These are phyloP conservation scores for Ferrisia virgata DNA, from an alignment of 2,888 invertebrate species.

Conservation along the genomic window DNA sequence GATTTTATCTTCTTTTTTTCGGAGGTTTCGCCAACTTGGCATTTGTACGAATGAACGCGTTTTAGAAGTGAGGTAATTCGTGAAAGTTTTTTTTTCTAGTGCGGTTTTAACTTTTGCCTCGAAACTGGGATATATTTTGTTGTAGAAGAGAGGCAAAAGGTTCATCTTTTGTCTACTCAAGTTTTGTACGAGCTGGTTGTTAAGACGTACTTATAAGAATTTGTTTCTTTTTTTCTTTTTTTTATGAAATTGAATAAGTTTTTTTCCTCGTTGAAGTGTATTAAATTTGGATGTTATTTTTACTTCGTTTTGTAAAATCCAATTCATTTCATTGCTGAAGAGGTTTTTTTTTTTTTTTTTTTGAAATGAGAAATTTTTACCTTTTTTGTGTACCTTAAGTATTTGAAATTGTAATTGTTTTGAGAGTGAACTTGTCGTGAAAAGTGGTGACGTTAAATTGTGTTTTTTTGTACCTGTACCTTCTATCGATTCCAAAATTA, in stretches of 20 bases:
- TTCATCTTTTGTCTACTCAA: neutral
- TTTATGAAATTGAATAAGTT: neutral
- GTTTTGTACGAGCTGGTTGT: neutral
- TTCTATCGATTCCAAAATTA: no score
- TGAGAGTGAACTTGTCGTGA: neutral
- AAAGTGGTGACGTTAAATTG: neutral
- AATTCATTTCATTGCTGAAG: neutral
- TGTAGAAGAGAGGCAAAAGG: neutral
- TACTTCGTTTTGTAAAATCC: neutral
- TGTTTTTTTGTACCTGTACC: no score
- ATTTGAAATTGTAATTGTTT: no score
- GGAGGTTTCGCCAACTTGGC: neutral
- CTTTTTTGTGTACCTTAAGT: neutral
- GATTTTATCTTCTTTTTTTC: neutral
- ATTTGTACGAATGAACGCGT: neutral
- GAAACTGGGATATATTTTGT: neutral
- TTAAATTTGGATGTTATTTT: neutral
- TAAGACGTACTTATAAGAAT: neutral
- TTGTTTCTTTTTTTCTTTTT: neutral
- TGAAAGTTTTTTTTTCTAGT: neutral
- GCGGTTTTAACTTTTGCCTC: neutral
- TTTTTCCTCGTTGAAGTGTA: neutral
- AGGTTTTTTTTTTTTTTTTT: neutral
- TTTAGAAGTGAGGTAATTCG: neutral
- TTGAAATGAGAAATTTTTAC: neutral